Conservation (phyloP, 2,888 invertebrate genomes). For the Poecilus cupreus region DNA sequence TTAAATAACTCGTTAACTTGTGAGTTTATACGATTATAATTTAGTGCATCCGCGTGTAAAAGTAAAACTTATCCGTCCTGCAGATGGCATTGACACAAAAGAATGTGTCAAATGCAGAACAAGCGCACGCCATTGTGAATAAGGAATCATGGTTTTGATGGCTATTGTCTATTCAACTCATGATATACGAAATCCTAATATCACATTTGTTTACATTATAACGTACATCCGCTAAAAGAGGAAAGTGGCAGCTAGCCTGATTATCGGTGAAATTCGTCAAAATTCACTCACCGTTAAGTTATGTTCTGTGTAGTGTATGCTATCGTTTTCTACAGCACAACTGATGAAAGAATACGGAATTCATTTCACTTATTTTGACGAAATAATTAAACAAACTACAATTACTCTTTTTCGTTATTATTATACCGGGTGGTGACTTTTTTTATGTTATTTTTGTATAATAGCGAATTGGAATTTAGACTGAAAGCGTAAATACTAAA, state of each 20-base stretch:
- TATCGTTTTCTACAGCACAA: slow-evolving; percentile 33
- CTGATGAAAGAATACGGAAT: neutral
- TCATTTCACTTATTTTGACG: slow-evolving; percentile 7
- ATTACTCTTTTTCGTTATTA: neutral
- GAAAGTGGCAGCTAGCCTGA: slow-evolving; percentile 44
- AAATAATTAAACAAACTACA: neutral
- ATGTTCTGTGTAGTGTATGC: slow-evolving; percentile 23
- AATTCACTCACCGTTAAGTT: slow-evolving; percentile 50
- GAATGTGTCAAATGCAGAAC: neutral
- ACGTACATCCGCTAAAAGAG: slow-evolving; percentile 55
- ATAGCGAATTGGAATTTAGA: too few species aligned
- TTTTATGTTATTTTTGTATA: too few species aligned
- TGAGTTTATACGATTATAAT: neutral
- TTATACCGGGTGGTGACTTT: too few species aligned
- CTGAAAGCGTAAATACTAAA: too few species aligned
- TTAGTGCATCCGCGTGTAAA: slow-evolving; percentile 24
- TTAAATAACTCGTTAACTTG: neutral
- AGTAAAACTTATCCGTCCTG: slow-evolving; percentile 18
- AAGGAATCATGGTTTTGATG: slow-evolving; percentile 41
- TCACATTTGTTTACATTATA: slow-evolving; percentile 54
- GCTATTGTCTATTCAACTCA: slow-evolving; percentile 51
- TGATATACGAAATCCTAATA: slow-evolving; percentile 56
- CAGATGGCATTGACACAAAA: slow-evolving; percentile 37
- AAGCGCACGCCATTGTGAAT: neutral
- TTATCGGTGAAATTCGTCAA: slow-evolving; percentile 52